These are phyloP conservation scores for Campaea margaritaria DNA, from an alignment of 2,888 invertebrate genomes.

Conservation along the genomic window DNA sequence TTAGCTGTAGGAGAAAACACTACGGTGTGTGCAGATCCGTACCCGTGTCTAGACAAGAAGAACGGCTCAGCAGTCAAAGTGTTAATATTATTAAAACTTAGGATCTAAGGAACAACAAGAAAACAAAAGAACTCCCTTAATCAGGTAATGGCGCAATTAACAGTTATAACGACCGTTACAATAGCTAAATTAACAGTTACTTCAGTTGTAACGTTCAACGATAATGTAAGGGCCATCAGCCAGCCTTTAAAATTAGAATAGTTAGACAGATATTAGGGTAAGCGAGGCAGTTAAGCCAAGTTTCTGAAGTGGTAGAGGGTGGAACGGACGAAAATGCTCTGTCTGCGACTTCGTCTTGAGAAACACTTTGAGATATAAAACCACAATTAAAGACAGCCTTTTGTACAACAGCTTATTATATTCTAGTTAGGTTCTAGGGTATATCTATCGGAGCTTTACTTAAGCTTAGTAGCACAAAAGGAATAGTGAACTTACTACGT, in stretches of 20 bases:
- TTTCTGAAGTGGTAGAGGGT: slow-evolving; percentile 21
- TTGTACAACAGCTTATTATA: slow-evolving; percentile 22
- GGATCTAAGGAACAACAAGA: neutral
- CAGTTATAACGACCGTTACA: slow-evolving; percentile 6
- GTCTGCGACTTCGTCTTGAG: slow-evolving; percentile 2
- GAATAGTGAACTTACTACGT: too few species aligned
- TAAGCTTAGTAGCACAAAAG: too few species aligned
- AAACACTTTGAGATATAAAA: slow-evolving; percentile 15
- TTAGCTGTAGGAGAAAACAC: too few species aligned
- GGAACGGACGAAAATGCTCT: slow-evolving; percentile 13
- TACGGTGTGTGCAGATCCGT: too few species aligned
- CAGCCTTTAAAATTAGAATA: slow-evolving; percentile 28
- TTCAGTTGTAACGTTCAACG: slow-evolving; percentile 11
- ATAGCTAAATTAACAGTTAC: slow-evolving; percentile 9
- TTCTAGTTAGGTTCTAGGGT: neutral
- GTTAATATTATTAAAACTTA: too few species aligned
- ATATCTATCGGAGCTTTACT: too few species aligned
- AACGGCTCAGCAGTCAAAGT: too few species aligned
- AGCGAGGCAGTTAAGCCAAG: slow-evolving; percentile 31
- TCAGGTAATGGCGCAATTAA: slow-evolving; percentile 4
- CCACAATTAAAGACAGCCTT: slow-evolving; percentile 21
- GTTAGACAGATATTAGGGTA: slow-evolving; percentile 34
- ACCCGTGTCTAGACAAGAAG: too few species aligned
- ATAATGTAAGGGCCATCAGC: slow-evolving; percentile 17
- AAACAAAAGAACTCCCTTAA: neutral